phyloP scores from a whole-genome alignment of 2,888 invertebrate species.

The Polyploca ridens region DNA sequence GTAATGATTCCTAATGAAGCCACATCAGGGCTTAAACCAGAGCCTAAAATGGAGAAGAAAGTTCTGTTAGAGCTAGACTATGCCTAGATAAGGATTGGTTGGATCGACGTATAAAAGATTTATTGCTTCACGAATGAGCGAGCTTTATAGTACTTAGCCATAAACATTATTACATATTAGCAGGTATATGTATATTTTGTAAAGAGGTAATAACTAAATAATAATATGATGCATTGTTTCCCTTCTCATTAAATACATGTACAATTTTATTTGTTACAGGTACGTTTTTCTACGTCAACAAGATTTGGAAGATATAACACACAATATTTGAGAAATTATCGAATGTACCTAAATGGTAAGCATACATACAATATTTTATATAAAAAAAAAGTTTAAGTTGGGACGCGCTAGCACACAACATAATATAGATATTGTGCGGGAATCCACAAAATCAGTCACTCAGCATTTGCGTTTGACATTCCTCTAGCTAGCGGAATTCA shows the following conservation, averaged over 20 bases:
- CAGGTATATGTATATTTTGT: too few relatives aligned
- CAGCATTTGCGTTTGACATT: too few relatives aligned
- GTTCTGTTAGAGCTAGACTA: slow-evolving; percentile 44
- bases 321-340: slow-evolving; percentile 16
- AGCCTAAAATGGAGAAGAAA: slow-evolving; percentile 76
- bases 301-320: neutral
- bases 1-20: slow-evolving; percentile 20
- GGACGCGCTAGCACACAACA: too few relatives aligned
- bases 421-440: too few relatives aligned
- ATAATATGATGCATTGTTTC: too few relatives aligned
- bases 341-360: neutral
- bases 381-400: too few relatives aligned
- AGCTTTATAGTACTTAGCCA: neutral
- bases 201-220: too few relatives aligned
- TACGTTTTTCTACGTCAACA: slow-evolving; percentile 18
- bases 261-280: slow-evolving; percentile 34
- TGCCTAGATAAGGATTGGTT: slow-evolving; percentile 49
- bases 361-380: too few relatives aligned
- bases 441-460: too few relatives aligned
- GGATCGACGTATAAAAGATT: slow-evolving; percentile 60
- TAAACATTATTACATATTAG: too few relatives aligned
- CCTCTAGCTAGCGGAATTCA: too few relatives aligned
- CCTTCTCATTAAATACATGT: too few relatives aligned
- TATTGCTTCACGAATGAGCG: slow-evolving; percentile 46
- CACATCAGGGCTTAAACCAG: slow-evolving; percentile 53